Evolutionary conservation across 2,113 vertebrate genomes (phyloP).

Genomic region (Anhinga rufa): DNA sequence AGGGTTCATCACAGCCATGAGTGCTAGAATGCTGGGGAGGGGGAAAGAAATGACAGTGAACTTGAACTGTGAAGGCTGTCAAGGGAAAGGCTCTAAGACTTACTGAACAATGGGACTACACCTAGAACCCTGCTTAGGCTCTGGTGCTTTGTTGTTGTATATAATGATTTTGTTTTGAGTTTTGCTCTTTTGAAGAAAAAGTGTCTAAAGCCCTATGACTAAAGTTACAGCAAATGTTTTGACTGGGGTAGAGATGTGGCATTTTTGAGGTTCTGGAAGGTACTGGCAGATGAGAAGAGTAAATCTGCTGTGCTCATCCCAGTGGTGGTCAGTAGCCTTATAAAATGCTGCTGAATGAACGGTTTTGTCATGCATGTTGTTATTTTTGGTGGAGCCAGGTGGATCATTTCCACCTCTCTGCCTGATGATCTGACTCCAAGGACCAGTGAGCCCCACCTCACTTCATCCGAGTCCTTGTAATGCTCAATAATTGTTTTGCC

Average conservation of each 20-base stretch:
- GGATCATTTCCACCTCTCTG: neutral
- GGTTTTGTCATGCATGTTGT: neutral
- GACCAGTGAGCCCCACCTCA: fast-evolving
- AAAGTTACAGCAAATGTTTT: neutral
- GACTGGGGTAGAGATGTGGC: too few relatives aligned
- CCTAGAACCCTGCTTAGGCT: neutral
- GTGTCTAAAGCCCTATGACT: neutral
- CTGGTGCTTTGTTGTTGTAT: neutral
- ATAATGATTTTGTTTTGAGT: neutral
- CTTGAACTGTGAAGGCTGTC: neutral
- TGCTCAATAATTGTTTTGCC: fast-evolving
- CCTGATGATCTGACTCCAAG: neutral
- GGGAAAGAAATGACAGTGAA: neutral
- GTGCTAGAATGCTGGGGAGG: neutral
- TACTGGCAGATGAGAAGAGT: neutral
- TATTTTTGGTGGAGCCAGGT: neutral
- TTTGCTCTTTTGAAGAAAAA: neutral
- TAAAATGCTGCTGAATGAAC: neutral
- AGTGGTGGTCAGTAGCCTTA: neutral
- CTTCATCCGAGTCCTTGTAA: neutral
- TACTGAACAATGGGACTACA: neutral
- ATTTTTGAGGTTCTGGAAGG: neutral
- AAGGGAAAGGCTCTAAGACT: neutral
- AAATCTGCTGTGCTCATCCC: neutral
- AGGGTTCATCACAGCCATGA: neutral